phyloP scores from a whole-genome alignment of 2,113 vertebrate species.

The Nycticebus coucang region DNA sequence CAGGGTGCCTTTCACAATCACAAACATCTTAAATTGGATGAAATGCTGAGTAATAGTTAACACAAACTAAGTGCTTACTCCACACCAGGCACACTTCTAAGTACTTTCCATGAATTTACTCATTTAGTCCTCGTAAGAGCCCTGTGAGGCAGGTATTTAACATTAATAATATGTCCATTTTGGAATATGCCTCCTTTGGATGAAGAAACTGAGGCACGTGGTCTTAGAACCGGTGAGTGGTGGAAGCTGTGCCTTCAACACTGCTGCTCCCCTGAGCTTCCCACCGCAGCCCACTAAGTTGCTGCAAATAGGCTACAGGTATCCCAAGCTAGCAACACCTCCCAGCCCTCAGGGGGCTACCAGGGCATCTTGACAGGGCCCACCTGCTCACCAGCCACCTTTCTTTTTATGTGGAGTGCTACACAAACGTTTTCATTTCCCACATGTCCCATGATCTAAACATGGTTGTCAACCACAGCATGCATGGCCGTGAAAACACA shows the following conservation, averaged over 20 bases:
- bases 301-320: not conserved
- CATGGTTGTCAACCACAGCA: rapidly evolving
- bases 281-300: not conserved
- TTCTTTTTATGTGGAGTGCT: not conserved
- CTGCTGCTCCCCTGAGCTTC: not conserved
- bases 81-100: not conserved
- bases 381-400: not conserved
- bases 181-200: not conserved
- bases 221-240: not conserved
- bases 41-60: not conserved
- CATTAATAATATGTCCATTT: not conserved
- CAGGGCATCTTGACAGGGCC: not conserved
- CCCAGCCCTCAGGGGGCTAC: not conserved
- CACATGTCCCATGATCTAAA: rapidly evolving
- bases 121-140: not conserved
- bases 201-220: not conserved
- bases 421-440: not conserved
- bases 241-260: not conserved
- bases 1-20: not conserved
- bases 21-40: not conserved
- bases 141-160: not conserved
- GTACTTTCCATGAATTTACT: not conserved
- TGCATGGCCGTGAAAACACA: not conserved
- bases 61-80: not conserved
- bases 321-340: not conserved